Base-by-base conservation (phyloP, 2,888 invertebrate species). In the Trypoxylon attenuatum region DNA sequence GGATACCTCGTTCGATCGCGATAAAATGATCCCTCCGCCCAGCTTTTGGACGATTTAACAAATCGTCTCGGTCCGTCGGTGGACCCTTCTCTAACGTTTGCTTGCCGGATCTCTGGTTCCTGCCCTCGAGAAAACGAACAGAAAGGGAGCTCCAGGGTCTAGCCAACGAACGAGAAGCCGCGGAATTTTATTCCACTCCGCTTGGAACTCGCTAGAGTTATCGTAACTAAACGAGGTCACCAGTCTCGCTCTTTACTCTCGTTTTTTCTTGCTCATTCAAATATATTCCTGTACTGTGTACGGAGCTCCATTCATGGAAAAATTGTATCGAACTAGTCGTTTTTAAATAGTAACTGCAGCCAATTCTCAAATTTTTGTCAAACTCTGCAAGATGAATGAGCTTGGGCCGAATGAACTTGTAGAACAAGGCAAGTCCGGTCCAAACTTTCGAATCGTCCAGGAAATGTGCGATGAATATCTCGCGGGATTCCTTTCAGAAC, bases 1-100 rank as follows among this genome's bases (percentile, higher is more conserved):
- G 76, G 77, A 82, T 82, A 76, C 74, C 65, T 58, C 59, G 76
- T 61, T 72, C 76, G 78, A 82, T 82, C 81, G 76, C 80, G 81
- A 82, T 82, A 81, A 80, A 82, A 77, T 77, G 73, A 73, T 73
- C 67, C 64, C 27, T 13, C 51, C 38, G 43, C 59, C 58, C 59
- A 45, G 61, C 62, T 69, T 67, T 69, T 67, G 47, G 51, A 45
- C 67, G 67, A 64, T 67, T 72, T 62, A 67, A 75, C 74, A 74
- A 75, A 75, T 75, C 62, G 69, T 47, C 60, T 38, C 33, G 33
- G 38, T 39, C 33, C 50, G 22, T 19, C 42, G 42, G 42, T 56
- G 51, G 54, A 51, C 43, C 47, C 54, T 22, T 39, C 19, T 29
- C 16, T 10, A 33, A 45, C 47, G 22, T 62, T 39, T 41, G 43